Evolutionary conservation across 2,113 vertebrate genomes (phyloP).

Genomic region (Pseudopipra pipra): DNA sequence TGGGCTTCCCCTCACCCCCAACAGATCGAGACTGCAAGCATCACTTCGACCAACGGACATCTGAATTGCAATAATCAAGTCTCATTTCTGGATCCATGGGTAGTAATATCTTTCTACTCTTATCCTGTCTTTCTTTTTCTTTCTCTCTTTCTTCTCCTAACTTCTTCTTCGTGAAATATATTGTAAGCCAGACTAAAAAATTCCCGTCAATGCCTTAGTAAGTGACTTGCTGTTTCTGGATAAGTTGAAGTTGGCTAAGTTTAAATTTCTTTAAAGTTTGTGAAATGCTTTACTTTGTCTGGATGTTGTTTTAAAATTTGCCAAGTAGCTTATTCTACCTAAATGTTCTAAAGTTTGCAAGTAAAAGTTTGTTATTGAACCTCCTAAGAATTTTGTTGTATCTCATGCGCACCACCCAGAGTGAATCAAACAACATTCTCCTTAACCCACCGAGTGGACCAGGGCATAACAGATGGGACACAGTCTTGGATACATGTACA

Average conservation of each 20-base stretch:
- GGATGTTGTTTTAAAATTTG: background rate
- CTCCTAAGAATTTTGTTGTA: background rate
- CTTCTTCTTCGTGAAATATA: background rate
- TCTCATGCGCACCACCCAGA: background rate
- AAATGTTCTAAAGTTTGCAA: background rate
- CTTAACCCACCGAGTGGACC: background rate
- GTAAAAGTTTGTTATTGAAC: background rate
- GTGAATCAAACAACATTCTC: background rate
- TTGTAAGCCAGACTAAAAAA: background rate
- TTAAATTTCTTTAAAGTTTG: background rate
- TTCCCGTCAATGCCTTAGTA: background rate
- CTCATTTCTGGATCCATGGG: background rate
- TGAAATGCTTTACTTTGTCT: background rate
- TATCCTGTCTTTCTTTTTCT: background rate
- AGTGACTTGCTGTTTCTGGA: background rate
- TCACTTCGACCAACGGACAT: background rate
- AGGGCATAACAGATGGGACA: background rate
- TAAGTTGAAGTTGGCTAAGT: background rate
- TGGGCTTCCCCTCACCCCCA: background rate
- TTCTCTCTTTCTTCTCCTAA: background rate
- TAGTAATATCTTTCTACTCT: background rate
- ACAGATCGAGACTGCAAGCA: fast-evolving
- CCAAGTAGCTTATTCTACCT: background rate
- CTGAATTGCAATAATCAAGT: background rate
- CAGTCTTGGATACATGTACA: background rate